Base-by-base conservation (phyloP, 1,140 invertebrate species). In the Micrasema minimum region DNA sequence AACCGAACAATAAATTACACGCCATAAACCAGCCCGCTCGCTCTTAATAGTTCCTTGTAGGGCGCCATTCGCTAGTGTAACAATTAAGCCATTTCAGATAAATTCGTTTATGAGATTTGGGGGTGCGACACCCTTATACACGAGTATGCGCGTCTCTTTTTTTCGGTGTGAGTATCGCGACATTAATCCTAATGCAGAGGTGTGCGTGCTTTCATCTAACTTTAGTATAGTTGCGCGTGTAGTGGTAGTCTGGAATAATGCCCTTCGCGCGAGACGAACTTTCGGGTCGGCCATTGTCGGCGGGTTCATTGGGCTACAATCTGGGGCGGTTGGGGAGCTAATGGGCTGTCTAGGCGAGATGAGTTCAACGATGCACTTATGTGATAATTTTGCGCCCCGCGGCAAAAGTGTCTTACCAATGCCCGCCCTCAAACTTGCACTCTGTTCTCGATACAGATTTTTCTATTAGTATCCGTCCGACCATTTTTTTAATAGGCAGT, bases 241-340 rank as follows among this genome's bases (percentile, higher is more conserved):
- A 43, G 62, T 70, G 16, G 57, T 41, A 50, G 46, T 70, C 55
- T 59, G 23, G 48, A 71, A 64, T 66, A 72, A 66, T 70, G 68
- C 61, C 69, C 69, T 70, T 70, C 70, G 70, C 26, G 57, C 35
- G 71, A 66, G 71, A 69, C 66, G 66, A 73, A 73, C 61, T 73
- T 73, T 72, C 45, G 55, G 71, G 66, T 72, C 57, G 71, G 61
- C 35, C 61, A 69, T 73, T 69, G 71, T 73, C 71, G 59, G 71
- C 38, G 65, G 66, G 71, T 73, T 73, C 71, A 73, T 73, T 65
- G 71, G 71, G 71, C 71, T 64, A 64, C 59, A 64, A 64, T 64
- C 41, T 64, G 59, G 59, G 43, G 43, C 59, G 43, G 59, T 64
- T 22, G 59, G 59, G 43, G 53, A 57, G 43, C 59, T 64, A 48